Percentiles rank a stretch among this genome's conserved stretches.
Evolutionary conservation across 2,113 vertebrate genomes (phyloP).

Genomic region (Phaethornis superciliosus): DNA sequence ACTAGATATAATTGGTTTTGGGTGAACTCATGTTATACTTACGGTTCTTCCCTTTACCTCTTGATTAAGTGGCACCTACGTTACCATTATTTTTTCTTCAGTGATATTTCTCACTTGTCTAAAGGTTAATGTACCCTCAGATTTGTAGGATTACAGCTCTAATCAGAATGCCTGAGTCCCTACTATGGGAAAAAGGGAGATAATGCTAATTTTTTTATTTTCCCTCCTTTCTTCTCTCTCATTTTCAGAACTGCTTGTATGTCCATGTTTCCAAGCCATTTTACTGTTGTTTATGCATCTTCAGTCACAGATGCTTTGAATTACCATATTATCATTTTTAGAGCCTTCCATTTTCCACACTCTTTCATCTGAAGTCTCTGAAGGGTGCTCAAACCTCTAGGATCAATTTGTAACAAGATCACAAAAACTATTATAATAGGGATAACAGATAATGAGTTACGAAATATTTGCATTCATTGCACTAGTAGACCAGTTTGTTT

Average conservation of each 20-base stretch:
- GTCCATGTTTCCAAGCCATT: not conserved
- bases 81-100: not conserved
- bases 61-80: not conserved
- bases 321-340: slow-evolving; percentile 7
- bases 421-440: not conserved
- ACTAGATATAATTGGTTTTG: not conserved
- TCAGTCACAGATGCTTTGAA: slow-evolving; percentile 32
- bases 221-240: not conserved
- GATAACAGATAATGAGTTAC: not conserved
- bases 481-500: not conserved
- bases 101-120: not conserved
- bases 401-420: not conserved
- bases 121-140: not conserved
- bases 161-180: not conserved
- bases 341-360: not conserved
- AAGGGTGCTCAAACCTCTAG: not conserved
- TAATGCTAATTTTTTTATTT: not conserved
- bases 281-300: slow-evolving; percentile 17
- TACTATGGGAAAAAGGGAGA: not conserved
- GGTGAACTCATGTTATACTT: not conserved
- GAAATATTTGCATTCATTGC: not conserved
- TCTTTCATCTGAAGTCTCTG: not conserved
- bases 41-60: not conserved
- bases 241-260: not conserved
- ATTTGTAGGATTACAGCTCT: not conserved